These are phyloP conservation scores for Microtus californicus DNA, from an alignment of 2,797 vertebrate species.

Conservation along the genomic window DNA sequence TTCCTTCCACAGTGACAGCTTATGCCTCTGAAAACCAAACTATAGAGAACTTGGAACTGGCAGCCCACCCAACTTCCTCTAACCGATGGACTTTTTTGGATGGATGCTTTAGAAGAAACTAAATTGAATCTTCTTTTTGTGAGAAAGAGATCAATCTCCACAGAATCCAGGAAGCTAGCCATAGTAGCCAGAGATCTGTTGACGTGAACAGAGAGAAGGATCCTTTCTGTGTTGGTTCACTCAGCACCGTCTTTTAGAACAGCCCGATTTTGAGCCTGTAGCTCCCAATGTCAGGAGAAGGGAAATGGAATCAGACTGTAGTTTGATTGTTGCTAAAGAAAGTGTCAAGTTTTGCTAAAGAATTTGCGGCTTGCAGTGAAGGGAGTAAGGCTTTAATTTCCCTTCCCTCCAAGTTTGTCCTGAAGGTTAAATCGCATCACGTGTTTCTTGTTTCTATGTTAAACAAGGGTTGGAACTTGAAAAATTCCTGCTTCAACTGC, in stretches of 20 bases:
- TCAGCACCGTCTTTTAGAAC: background rate
- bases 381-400: background rate
- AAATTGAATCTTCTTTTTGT: conserved; percentile 11
- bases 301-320: conserved; percentile 3
- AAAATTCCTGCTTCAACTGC: conserved; percentile 23
- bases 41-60: background rate
- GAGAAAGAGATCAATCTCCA: background rate
- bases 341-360: background rate
- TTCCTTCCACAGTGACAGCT: background rate
- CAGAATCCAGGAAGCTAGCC: background rate
- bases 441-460: conserved; percentile 37
- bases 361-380: background rate
- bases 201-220: background rate
- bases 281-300: conserved; percentile 12
- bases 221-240: background rate
- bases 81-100: background rate
- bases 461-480: conserved; percentile 51
- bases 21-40: conserved; percentile 24
- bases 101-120: conserved; percentile 49
- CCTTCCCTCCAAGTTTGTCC: conserved; percentile 20
- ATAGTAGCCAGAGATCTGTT: background rate
- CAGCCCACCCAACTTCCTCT: background rate
- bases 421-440: conserved; percentile 41
- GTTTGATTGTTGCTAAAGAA: conserved; percentile 30
- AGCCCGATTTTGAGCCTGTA: background rate